phyloP scores from a whole-genome alignment of 1,140 invertebrate genomes.

The Choristoneura fumiferana region DNA sequence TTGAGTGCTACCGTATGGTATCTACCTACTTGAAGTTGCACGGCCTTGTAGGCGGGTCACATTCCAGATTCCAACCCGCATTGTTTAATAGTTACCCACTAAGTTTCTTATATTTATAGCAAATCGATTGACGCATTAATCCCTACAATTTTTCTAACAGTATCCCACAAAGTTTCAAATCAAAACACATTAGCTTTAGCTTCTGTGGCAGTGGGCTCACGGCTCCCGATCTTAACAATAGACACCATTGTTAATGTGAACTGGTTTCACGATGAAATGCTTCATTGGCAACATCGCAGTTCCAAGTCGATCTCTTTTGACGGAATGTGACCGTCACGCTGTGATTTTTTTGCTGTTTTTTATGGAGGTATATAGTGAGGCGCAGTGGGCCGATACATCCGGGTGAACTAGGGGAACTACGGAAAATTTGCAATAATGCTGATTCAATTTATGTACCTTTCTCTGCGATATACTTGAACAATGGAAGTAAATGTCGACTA shows the following conservation, averaged over 20 bases:
- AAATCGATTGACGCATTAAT: background rate
- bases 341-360: slow-evolving; percentile 32
- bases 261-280: slow-evolving; percentile 47
- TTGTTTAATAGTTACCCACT: slow-evolving; percentile 52
- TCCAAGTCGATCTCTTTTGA: slow-evolving; percentile 25
- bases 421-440: slow-evolving; percentile 8
- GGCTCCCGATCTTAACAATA: slow-evolving; percentile 36
- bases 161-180: background rate
- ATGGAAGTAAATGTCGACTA: slow-evolving; percentile 37
- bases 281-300: slow-evolving; percentile 37
- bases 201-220: slow-evolving; percentile 7
- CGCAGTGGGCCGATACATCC: slow-evolving; percentile 36
- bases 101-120: slow-evolving; percentile 1
- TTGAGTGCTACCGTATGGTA: slow-evolving; percentile 15
- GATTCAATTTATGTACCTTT: slow-evolving; percentile 19
- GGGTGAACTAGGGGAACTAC: slow-evolving; percentile 22
- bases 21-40: slow-evolving; percentile 32
- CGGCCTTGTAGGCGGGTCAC: slow-evolving; percentile 70
- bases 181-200: slow-evolving; percentile 10
- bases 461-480: slow-evolving; percentile 33
- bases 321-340: slow-evolving; percentile 35
- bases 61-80: slow-evolving; percentile 70
- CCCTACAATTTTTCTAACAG: no score
- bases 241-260: slow-evolving; percentile 46
- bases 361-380: slow-evolving; percentile 7